Base-by-base conservation (phyloP, 1,140 invertebrate species). In the Calliopsis andreniformis region DNA sequence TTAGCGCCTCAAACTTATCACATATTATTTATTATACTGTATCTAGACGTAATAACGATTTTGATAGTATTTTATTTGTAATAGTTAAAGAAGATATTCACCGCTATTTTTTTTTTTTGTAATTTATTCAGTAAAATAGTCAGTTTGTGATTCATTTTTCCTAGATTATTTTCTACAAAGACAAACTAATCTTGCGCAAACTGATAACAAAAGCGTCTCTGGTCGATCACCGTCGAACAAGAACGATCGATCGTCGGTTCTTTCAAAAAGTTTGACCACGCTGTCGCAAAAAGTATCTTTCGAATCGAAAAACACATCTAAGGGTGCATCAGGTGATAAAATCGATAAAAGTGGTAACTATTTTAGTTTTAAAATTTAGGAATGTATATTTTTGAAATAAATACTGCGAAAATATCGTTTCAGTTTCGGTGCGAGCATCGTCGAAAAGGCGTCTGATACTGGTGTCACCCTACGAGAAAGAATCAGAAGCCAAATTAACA, bases 301-400 rank as follows among this genome's bases (percentile, higher is more conserved):
- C 12, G 64, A 78, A 69, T 86, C 80, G 84, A 88, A 87, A 86
- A 86, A 85, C 82, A 76, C 78, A 61, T 76, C 59, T 72, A 86
- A 78, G 82, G 88, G 85, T 86, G 83, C 86, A 83, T 87, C 86
- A 78, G 85, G 72, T 47, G 85, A 89, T 62, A 86, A 86, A 64
- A 84, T 83, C 25, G 76, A 85, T 68, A 75, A 77, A 49, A 81
- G 23, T 51, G 85, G 79, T 83, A 56, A 67, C 42, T 59, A 62
- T n/a, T 1, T 5, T 39, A 39, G 3, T 39, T 39, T 39, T 39
- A 39, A 39, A 39, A 3, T 39, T n/a, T n/a, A n/a, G n/a, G n/a
- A n/a, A n/a, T n/a, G n/a, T n/a, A 39, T 39, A 39, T 39, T 39
- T 39, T 39, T 39, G 10, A 39, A 39, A 3, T 39, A 39, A 39